phyloP scores from a whole-genome alignment of 2,888 invertebrate species.

The Leptopilina drosophilae region DNA sequence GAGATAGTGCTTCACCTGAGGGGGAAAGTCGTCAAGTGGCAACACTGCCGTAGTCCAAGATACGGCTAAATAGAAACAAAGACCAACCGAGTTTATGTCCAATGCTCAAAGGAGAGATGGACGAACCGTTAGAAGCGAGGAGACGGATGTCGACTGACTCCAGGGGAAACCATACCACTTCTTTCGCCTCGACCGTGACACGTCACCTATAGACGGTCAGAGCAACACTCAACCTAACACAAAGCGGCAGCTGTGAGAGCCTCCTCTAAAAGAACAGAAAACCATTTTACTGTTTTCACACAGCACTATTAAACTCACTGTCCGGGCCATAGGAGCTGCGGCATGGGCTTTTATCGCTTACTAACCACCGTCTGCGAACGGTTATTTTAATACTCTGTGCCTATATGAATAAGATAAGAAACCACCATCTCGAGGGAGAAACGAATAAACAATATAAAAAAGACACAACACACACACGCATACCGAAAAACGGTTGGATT shows the following conservation, averaged over 20 bases:
- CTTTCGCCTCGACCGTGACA: constrained; percentile 38
- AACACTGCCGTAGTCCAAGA: not conserved
- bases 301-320: too few species aligned
- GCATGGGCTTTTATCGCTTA: too few species aligned
- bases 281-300: too few species aligned
- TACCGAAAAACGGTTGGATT: too few species aligned
- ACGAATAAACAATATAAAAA: too few species aligned
- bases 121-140: constrained; percentile 63
- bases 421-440: too few species aligned
- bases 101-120: constrained; percentile 53
- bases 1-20: too few species aligned
- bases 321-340: too few species aligned
- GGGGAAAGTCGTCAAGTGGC: not conserved
- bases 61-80: constrained; percentile 8
- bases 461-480: too few species aligned
- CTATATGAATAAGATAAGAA: too few species aligned
- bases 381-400: too few species aligned
- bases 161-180: constrained; percentile 55
- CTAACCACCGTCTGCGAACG: too few species aligned
- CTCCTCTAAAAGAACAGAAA: not conserved
- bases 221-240: not conserved
- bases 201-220: constrained; percentile 54
- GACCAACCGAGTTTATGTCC: not conserved
- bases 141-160: constrained; percentile 46
- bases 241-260: constrained; percentile 42